These are phyloP conservation scores for Coelinius sp. DNA, from an alignment of 2,888 invertebrate genomes.

Conservation along the genomic window DNA sequence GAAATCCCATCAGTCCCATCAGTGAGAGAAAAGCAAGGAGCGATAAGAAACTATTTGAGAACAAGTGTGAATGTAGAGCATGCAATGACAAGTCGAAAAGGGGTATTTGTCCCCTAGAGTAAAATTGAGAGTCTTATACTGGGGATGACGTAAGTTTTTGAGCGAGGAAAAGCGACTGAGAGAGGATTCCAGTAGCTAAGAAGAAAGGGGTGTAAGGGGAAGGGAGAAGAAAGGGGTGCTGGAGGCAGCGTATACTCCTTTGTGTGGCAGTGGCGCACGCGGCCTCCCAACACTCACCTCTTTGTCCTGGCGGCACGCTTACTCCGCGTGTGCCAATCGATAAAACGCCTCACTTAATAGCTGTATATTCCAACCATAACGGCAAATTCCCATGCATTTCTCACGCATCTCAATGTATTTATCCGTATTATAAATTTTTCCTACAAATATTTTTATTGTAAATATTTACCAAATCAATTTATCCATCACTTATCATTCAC, in stretches of 20 bases:
- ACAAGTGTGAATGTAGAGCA: background rate
- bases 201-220: constrained; percentile 23
- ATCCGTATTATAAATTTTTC: background rate
- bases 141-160: constrained; percentile 37
- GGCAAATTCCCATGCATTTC: constrained; percentile 23
- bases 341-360: constrained; percentile 57
- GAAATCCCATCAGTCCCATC: too few species aligned
- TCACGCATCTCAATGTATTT: constrained; percentile 27
- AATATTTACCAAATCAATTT: background rate
- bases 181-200: background rate
- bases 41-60: background rate
- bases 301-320: constrained; percentile 61
- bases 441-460: background rate
- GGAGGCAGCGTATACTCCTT: constrained; percentile 48
- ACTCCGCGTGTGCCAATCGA: constrained; percentile 56
- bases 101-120: constrained; percentile 21
- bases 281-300: constrained; percentile 52
- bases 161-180: constrained; percentile 29
- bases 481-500: background rate
- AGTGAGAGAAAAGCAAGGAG: background rate
- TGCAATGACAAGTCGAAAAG: background rate
- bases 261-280: constrained; percentile 62
- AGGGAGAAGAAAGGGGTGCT: constrained; percentile 27
- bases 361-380: constrained; percentile 49
- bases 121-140: constrained; percentile 27